Base-by-base conservation (phyloP, 2,888 invertebrate species). In the Gandaritis pyraliata region DNA sequence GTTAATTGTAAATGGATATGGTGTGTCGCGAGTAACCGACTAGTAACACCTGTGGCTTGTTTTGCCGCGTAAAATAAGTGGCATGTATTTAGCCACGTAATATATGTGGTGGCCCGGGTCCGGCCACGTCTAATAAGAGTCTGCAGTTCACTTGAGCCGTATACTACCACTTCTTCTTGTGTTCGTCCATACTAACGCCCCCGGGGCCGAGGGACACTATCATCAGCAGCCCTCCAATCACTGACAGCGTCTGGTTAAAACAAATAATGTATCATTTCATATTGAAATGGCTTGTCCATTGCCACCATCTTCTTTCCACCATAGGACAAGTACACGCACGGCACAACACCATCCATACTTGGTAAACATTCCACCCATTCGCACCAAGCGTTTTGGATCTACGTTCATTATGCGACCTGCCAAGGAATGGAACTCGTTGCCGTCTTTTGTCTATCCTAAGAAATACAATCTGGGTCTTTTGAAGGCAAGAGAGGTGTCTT, bases 161-260 rank as follows among this genome's bases (percentile, higher is more conserved):
- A 59, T 66, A 57, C 62, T 95, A 98, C 98, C 98, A 99, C 87
- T 97, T 96, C 93, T 99, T 99, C 93, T 99, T 99, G 93, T 99
- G 98, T 84, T 99, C 99, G 88, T 99, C 99, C 98, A 99, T 98
- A 67, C 99, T 99, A 43, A 99, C 98, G 59, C 98, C 98, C 64
- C 99, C 99, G 41, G 99, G 99, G 38, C 99, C 99, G 68, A 99
- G 94, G 68, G 97, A 97, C 11, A 99, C 99, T 73, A 99, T 98
- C 96, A 99, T 97, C 60, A 99, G 93, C 23, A 99, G 95, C 54
- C 99, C 99, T 68, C 99, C 99, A 81, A 99, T 96, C 68, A 99
- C 99, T 46, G 99, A 99, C 79, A 99, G 93, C 45, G 99, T 99
- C 97, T 99, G 95, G 11, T n/a, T n/a, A n/a, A n/a, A n/a, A n/a